These are phyloP conservation scores for Mizuhopecten yessoensis DNA, from an alignment of 1,140 invertebrate genomes.

Conservation along the genomic window DNA sequence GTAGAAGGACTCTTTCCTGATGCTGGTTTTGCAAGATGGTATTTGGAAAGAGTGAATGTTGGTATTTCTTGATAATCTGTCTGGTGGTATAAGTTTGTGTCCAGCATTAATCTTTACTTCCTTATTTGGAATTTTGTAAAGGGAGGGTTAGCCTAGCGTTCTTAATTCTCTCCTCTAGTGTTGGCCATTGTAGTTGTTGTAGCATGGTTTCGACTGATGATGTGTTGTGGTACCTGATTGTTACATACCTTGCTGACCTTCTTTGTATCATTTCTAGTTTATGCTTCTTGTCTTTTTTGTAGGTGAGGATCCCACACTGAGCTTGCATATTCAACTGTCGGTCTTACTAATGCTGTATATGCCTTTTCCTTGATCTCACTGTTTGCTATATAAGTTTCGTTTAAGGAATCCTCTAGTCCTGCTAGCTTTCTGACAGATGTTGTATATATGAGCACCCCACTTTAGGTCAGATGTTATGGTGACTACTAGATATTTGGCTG, in stretches of 20 bases:
- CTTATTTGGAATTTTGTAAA: too few species aligned
- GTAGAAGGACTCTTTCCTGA: conserved; percentile 41
- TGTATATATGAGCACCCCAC: too few species aligned
- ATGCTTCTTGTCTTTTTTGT: conserved; percentile 10
- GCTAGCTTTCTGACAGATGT: too few species aligned
- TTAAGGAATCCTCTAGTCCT: too few species aligned
- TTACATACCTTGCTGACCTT: conserved; percentile 1
- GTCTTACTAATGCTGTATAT: conserved; percentile 51
- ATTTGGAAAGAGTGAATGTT: background rate
- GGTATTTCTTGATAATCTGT: background rate
- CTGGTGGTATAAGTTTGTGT: too few species aligned
- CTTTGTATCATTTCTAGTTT: conserved; percentile 10
- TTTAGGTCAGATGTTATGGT: conserved; percentile 49
- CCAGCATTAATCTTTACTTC: too few species aligned
- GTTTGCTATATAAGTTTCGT: too few species aligned
- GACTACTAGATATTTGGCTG: conserved; percentile 55
- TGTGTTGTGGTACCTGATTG: background rate
- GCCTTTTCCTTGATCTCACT: conserved; percentile 59
- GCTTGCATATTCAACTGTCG: conserved; percentile 23
- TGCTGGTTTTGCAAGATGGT: background rate
- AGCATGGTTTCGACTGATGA: background rate
- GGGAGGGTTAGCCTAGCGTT: too few species aligned
- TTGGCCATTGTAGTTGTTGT: background rate
- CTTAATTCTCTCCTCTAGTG: conserved; percentile 12
- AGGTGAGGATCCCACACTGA: conserved; percentile 55